Base-by-base conservation (phyloP, 2,113 vertebrate genomes). In the Pelmatolapia mariae region DNA sequence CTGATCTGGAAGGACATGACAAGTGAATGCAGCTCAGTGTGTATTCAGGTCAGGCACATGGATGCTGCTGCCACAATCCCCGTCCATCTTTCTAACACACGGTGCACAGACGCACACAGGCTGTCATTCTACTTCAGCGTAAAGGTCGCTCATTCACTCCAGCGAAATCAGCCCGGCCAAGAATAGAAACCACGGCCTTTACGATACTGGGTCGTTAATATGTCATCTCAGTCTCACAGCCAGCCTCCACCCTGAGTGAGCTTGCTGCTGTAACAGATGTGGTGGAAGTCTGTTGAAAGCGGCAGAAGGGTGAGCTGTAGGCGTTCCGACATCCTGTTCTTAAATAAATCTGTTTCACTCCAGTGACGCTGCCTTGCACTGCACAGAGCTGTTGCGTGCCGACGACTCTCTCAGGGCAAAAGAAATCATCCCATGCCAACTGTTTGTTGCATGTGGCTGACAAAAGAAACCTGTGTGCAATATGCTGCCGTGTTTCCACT, bases 321-420 rank as follows among this genome's bases (percentile, higher is more conserved):
- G 93, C 89, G 1, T 43, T 89, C 84, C 88, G 11, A 87, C 92
- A 86, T 93, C 80, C 81, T 86, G 87, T 80, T 92, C 71, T 88
- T 91, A 92, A 92, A 92, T 88, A 86, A 87, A 90, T 92, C 85
- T 86, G 19, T 92, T 92, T 93, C 84, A 90, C 87, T 88, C 50
- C 87, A 89, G 57, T 76, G 79, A 57, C 53, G 33, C 38, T 7
- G 68, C 45, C 31, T 82, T 88, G 33, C 26, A 24, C 76, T 31
- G 45, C 61, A 43, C 71, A 66, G 81, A 82, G 85, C 59, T 92
- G 91, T 63, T 92, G 85, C 26, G 8, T 84, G 56, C 80, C 57
- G 81, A 88, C 73, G 2, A 31, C 18, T 84, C 76, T 83, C 82
- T 63, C 52, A 19, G 71, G 45, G 36, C 31, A 8, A 56, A 84